Base-by-base conservation (phyloP, 2,888 invertebrate genomes). In the Hypomecis atomaria region DNA sequence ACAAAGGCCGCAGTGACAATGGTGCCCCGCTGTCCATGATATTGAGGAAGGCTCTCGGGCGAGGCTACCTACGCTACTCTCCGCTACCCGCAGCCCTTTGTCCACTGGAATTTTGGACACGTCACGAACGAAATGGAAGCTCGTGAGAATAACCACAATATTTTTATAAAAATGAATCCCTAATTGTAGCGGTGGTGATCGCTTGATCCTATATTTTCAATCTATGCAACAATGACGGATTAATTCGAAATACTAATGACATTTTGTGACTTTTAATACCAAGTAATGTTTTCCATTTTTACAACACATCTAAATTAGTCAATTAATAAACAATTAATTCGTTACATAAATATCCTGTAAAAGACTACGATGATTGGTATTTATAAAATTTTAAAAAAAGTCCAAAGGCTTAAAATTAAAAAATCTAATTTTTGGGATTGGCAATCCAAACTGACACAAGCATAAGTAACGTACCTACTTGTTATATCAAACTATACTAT, bases 1-100 rank as follows among this genome's bases (percentile, higher is more conserved):
- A 92, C 90, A 91, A 92, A 86, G 81, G 86, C 54, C 54, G 61
- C 78, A 86, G 84, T 87, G 89, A 92, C 92, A 92, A 92, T 87
- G 88, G 91, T 87, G 87, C 79, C 92, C 92, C 90, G 92, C 92
- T 90, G 92, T 88, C 92, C 86, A 78, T 82, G 81, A 88, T 90
- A 92, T 90, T 88, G 89, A 90, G 88, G 89, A 85, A 87, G 87
- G 84, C 82, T 71, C 70, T 76, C 77, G 71, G 73, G 55, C 74
- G 73, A 72, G 67, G 86, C 89, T 92, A 90, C 92, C 92, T 90
- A 89, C 90, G 86, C 86, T 64, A 63, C 62, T 86, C 83, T 85
- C 77, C 75, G 79, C 78, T 78, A 79, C 82, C 78, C 78, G 77
- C 80, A 77, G 78, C 81, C 83, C 79, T 88, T 90, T 89, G 88